Evolutionary conservation across 2,797 vertebrate species (phyloP).

Genomic region (Alfaro cultratus): DNA sequence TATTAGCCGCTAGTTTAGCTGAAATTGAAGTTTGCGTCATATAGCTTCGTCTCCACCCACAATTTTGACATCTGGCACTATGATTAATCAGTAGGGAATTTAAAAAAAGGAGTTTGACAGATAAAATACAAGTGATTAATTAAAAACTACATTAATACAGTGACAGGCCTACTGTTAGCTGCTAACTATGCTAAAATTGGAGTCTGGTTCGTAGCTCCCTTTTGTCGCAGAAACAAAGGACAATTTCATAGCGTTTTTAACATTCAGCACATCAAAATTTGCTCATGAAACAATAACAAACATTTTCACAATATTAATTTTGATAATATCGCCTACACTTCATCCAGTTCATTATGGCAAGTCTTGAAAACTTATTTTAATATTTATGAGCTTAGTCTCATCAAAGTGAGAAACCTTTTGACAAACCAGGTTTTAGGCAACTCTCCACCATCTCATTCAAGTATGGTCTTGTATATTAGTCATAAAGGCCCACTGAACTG

Average conservation of each 20-base stretch:
- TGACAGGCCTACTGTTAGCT: neutral
- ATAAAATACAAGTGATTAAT: neutral
- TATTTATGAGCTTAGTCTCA: neutral
- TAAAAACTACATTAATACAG: neutral
- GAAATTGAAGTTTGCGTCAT: neutral
- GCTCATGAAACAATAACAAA: neutral
- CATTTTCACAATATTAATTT: neutral
- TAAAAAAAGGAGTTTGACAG: neutral
- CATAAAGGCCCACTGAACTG: neutral
- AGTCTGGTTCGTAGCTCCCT: neutral
- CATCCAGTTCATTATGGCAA: neutral
- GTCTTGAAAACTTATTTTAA: neutral
- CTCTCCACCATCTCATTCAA: neutral
- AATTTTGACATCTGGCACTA: neutral
- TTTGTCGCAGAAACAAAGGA: neutral
- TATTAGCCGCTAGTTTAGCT: neutral
- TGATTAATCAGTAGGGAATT: neutral
- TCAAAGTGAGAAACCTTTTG: neutral
- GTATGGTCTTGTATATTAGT: neutral
- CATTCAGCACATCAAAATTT: neutral
- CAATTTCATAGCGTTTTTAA: neutral
- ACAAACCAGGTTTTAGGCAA: neutral
- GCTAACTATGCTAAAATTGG: neutral
- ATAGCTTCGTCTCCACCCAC: neutral
- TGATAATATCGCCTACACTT: neutral